A percentile compares a stretch with the other conserved stretches of the same genome.
Conservation (phyloP, 35 echinoderm and acorn worm species). For the Apostichopus parvimensis region DNA sequence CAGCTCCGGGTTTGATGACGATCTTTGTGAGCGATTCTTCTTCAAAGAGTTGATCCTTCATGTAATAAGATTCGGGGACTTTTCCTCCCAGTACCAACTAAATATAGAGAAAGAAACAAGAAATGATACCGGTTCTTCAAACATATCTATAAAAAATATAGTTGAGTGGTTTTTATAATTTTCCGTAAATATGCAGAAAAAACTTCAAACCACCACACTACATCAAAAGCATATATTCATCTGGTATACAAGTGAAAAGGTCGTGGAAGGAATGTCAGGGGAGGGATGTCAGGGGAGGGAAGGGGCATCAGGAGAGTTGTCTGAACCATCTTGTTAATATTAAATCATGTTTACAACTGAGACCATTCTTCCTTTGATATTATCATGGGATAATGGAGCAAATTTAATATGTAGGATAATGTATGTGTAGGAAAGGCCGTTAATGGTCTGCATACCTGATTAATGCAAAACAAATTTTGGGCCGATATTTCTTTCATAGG, state of each 20-base stretch:
- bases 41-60: slow-evolving; percentile 50
- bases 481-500: too few species aligned
- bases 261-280: background rate
- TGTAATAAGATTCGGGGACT: slow-evolving; percentile 45
- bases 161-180: background rate
- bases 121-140: background rate
- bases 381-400: too few species aligned
- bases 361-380: too few species aligned
- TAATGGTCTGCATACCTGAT: too few species aligned
- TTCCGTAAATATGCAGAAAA: background rate
- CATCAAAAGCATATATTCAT: background rate
- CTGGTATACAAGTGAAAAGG: background rate
- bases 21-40: slow-evolving; percentile 50
- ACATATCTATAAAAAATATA: background rate
- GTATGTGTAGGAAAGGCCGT: too few species aligned
- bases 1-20: slow-evolving; percentile 24
- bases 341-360: too few species aligned
- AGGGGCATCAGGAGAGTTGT: too few species aligned
- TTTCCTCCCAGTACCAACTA: slow-evolving; percentile 42
- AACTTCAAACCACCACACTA: background rate
- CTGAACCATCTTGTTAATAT: too few species aligned
- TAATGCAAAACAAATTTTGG: too few species aligned
- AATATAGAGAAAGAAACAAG: slow-evolving; percentile 1
- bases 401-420: too few species aligned
- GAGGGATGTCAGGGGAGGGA: background rate